Conservation (phyloP, 2,113 vertebrate species). For the Anhinga anhinga region DNA sequence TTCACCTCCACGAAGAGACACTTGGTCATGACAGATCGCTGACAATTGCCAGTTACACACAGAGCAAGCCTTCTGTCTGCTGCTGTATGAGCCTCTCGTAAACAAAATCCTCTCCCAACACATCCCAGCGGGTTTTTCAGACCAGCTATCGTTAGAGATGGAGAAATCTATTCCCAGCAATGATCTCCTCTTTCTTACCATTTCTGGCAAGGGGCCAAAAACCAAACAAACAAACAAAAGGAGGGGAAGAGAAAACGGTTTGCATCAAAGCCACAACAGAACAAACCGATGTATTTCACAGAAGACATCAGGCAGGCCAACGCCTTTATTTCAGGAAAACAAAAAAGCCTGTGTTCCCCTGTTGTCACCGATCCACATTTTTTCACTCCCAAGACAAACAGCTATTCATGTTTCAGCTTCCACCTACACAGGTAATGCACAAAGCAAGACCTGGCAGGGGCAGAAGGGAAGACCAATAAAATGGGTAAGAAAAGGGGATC, state of each 20-base stretch:
- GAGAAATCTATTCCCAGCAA: background rate
- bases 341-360: background rate
- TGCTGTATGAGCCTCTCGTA: background rate
- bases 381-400: background rate
- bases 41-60: background rate
- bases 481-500: background rate
- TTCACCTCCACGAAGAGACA: background rate
- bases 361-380: fast-evolving
- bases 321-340: background rate
- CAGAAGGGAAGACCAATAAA: background rate
- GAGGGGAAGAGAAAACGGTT: background rate
- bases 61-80: background rate
- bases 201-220: background rate
- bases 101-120: background rate
- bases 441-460: background rate
- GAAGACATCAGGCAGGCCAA: background rate
- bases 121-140: background rate
- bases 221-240: background rate
- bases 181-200: background rate
- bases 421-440: background rate
- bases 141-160: background rate
- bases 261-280: background rate
- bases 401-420: background rate
- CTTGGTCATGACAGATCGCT: background rate
- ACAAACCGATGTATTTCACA: background rate